Evolutionary conservation across 1,140 invertebrate species (phyloP).

Genomic region (Sipha flava): DNA sequence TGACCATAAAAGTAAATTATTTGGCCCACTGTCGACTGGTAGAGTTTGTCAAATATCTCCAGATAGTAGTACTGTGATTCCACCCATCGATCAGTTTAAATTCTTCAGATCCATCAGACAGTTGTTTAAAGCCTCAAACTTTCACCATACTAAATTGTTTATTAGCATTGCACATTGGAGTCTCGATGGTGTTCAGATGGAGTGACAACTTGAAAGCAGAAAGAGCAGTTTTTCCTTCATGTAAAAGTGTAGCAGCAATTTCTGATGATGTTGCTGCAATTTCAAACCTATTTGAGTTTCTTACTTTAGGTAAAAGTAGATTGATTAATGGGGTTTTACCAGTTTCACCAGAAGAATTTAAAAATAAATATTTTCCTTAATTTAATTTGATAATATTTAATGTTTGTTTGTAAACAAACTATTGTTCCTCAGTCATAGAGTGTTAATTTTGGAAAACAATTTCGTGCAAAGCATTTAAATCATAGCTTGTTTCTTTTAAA

Average conservation of each 20-base stretch:
- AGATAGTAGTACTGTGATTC: slow-evolving; percentile 38
- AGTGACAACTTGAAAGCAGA: slow-evolving; percentile 42
- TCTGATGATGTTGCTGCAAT: slow-evolving; percentile 45
- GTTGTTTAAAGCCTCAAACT: slow-evolving; percentile 8
- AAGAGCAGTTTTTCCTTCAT: slow-evolving; percentile 44
- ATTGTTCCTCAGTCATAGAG: neutral
- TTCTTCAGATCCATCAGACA: neutral
- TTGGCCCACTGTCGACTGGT: no score
- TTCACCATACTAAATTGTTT: slow-evolving; percentile 36
- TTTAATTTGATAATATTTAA: neutral
- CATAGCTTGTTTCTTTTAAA: no score
- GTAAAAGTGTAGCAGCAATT: slow-evolving; percentile 44
- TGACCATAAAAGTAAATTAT: no score
- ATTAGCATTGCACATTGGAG: slow-evolving; percentile 37
- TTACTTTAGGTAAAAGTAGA: slow-evolving; percentile 36
- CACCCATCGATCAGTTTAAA: slow-evolving; percentile 35
- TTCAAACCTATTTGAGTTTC: slow-evolving; percentile 37
- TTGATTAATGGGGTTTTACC: slow-evolving; percentile 39
- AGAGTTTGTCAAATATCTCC: slow-evolving; percentile 42
- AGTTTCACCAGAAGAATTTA: no score
- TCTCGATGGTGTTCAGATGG: slow-evolving; percentile 34
- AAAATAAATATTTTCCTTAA: neutral
- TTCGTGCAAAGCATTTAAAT: no score
- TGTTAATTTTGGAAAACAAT: no score
- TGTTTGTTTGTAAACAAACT: neutral